Base-by-base conservation (phyloP, 2,888 invertebrate species). In the Hirtodrosophila duncani region DNA sequence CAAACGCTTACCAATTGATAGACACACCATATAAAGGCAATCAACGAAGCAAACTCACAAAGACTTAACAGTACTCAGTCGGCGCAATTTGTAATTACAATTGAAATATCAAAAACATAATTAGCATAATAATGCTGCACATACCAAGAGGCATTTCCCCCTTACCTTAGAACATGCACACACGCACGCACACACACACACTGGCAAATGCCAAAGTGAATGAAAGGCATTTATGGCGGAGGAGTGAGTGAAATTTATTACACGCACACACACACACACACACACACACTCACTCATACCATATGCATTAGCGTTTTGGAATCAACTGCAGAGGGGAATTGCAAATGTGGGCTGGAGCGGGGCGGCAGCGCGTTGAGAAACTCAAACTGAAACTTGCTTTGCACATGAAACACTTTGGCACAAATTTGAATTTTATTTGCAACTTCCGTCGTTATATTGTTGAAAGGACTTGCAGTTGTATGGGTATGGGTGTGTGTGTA, bases 401-500 rank as follows among this genome's bases (percentile, higher is more conserved):
- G 29, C 43, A 49, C 48, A 39, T 64, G 77, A 71, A 81, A 80
- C 81, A 77, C 75, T 80, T 82, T 78, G 69, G 69, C 74, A 62
- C 82, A 75, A 75, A 75, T 75, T 75, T 75, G 82, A 75, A 75
- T 82, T 75, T 75, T 82, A 82, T 75, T 82, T 75, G 82, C 75
- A 63, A 62, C 82, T 77, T 75, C 74, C 74, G 81, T 64, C 58
- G 44, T 52, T 10, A 50, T 75, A 75, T 71, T 81, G 82, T 81
- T 81, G 67, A n/a, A n/a, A n/a, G n/a, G 61, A 64, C 45, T 50
- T 33, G 51, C 39, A 26, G 51, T 53, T 37, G 29, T 41, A 11
- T 23, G 10, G 45, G 43, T 33, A 34, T 42, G 24, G 18, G 31
- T 21, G 20, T 38, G 37, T 48, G 16, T 29, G 17, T 26, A 13